These are phyloP conservation scores for Orcinus orca DNA, from an alignment of 2,113 vertebrate genomes.

Conservation along the genomic window DNA sequence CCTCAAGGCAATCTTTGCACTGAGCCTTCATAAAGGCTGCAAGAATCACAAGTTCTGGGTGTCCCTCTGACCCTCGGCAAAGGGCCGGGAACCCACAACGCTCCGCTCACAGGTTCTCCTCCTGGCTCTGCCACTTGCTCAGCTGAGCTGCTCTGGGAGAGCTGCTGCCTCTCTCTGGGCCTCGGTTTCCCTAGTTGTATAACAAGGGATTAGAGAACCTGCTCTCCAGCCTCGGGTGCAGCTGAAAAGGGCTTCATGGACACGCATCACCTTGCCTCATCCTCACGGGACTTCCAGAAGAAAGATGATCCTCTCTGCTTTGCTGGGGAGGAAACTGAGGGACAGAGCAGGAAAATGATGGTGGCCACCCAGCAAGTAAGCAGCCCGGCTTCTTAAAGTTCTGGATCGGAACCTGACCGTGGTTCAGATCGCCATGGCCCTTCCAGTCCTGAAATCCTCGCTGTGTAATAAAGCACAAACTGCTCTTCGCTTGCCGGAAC, in stretches of 20 bases:
- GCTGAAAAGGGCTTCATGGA: not conserved
- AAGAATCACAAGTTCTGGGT: fast-evolving
- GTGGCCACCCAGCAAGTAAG: fast-evolving
- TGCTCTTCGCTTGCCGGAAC: fast-evolving
- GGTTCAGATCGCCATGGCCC: not conserved
- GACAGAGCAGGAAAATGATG: not conserved
- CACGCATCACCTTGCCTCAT: fast-evolving
- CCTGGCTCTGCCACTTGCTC: not conserved
- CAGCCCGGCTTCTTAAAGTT: too few relatives aligned
- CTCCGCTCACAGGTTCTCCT: not conserved
- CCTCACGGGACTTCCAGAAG: not conserved
- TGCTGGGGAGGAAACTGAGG: not conserved
- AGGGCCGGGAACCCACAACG: not conserved
- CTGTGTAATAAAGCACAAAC: fast-evolving
- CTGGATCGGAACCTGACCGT: not conserved
- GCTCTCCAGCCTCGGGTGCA: not conserved
- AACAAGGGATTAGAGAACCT: not conserved
- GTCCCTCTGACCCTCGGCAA: not conserved
- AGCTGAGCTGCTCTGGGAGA: not conserved
- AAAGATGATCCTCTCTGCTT: not conserved
- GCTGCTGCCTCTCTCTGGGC: not conserved
- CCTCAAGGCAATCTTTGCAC: fast-evolving
- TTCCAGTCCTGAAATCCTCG: not conserved
- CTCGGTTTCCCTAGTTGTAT: not conserved
- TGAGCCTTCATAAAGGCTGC: not conserved